Conservation (phyloP, 1,140 invertebrate genomes). For the Antheraea mylitta region DNA sequence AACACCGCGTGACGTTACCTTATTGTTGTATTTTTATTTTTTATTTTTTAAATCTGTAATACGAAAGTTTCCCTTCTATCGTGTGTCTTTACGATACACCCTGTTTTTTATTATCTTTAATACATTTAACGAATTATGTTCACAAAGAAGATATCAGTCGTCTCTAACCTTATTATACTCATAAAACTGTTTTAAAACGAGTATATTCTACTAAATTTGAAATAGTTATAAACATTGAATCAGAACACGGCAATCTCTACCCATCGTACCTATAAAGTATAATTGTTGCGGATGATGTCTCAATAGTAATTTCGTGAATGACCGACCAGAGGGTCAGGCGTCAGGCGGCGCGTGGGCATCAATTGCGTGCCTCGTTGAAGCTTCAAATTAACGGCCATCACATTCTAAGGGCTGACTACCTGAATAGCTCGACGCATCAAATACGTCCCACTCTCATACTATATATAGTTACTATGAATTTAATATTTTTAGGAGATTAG, state of each 20-base stretch:
- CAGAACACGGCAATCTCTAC: background rate
- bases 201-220: background rate
- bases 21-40: no score
- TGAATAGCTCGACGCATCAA: background rate
- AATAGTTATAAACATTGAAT: background rate
- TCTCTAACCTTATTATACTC: no score
- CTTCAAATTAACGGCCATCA: conserved; percentile 53
- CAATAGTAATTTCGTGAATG: conserved; percentile 62
- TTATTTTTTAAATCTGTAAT: no score
- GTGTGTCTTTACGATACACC: no score
- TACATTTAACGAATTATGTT: no score
- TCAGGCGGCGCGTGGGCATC: conserved; percentile 51
- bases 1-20: no score
- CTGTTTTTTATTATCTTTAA: no score
- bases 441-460: background rate
- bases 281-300: conserved; percentile 57
- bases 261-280: conserved; percentile 20
- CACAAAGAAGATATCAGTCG: no score
- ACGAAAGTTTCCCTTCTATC: no score
- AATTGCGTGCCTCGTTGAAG: conserved; percentile 62
- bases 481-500: background rate
- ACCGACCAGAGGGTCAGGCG: conserved; percentile 47
- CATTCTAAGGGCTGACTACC: conserved; percentile 15
- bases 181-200: background rate
- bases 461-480: no score